phyloP scores from a whole-genome alignment of 2,888 invertebrate species.

The Dorcus hopei region DNA sequence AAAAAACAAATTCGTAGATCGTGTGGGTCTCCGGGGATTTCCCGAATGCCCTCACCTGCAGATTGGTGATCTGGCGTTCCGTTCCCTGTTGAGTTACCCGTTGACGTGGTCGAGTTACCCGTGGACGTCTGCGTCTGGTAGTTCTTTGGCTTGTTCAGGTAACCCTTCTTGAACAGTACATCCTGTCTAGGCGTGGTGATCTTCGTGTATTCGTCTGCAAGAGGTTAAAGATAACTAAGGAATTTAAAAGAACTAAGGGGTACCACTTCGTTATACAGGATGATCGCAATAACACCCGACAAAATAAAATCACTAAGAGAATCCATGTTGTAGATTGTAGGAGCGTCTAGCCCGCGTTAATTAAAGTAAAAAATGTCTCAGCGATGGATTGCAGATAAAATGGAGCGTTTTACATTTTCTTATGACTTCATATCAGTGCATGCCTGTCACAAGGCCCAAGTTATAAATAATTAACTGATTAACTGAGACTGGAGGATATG shows the following conservation, averaged over 20 bases:
- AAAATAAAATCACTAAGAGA: no score
- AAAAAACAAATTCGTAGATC: constrained; percentile 18
- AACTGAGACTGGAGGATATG: no score
- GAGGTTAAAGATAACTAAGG: constrained; percentile 6
- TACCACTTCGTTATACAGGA: neutral
- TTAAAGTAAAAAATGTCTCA: no score
- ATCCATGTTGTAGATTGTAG: no score
- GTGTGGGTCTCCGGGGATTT: neutral
- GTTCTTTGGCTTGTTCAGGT: constrained; percentile 57
- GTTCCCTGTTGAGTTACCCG: constrained; percentile 47
- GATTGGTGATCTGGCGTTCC: constrained; percentile 50
- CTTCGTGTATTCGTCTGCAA: constrained; percentile 64
- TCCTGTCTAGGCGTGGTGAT: constrained; percentile 69
- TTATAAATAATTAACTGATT: no score
- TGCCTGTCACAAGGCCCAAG: no score
- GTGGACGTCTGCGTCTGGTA: constrained; percentile 47
- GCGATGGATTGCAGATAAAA: no score
- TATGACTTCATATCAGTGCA: no score
- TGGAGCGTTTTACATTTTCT: no score
- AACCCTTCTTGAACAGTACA: constrained; percentile 68
- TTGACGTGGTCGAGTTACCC: constrained; percentile 42
- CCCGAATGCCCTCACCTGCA: constrained; percentile 36
- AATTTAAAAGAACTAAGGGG: neutral
- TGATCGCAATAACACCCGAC: no score
- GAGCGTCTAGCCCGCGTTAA: no score